Conservation (phyloP, 2,113 vertebrate genomes). For the Sylvicapra grimmia region DNA sequence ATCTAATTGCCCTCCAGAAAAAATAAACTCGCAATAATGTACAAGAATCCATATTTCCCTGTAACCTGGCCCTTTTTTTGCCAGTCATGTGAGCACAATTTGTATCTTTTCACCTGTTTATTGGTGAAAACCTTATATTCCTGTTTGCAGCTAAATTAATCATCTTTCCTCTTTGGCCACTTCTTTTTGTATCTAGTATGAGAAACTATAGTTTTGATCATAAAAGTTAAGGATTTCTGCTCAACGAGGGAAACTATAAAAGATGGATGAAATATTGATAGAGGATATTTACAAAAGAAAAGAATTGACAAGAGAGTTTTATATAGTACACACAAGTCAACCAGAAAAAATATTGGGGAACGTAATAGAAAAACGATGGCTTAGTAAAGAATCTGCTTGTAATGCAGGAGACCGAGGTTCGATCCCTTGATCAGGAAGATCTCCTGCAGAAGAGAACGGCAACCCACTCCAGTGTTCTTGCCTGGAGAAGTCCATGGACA, state of each 20-base stretch:
- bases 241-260: slow-evolving; percentile 31
- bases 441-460: neutral
- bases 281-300: slow-evolving; percentile 35
- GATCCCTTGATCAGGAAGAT: neutral
- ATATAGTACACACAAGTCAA: slow-evolving; percentile 40
- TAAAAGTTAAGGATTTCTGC: slow-evolving; percentile 17
- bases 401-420: neutral
- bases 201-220: neutral
- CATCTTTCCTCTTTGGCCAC: neutral
- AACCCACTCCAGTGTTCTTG: neutral
- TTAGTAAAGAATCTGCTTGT: neutral
- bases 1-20: neutral
- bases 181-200: neutral
- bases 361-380: neutral
- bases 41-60: neutral
- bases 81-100: neutral
- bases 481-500: neutral
- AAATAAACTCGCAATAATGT: neutral
- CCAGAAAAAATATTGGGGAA: slow-evolving; percentile 18
- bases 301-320: slow-evolving; percentile 1
- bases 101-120: neutral
- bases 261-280: slow-evolving; percentile 37
- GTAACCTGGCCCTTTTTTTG: neutral
- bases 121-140: neutral
- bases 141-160: neutral